Conservation (phyloP, 2,113 vertebrate species). For the Panthera tigris region DNA sequence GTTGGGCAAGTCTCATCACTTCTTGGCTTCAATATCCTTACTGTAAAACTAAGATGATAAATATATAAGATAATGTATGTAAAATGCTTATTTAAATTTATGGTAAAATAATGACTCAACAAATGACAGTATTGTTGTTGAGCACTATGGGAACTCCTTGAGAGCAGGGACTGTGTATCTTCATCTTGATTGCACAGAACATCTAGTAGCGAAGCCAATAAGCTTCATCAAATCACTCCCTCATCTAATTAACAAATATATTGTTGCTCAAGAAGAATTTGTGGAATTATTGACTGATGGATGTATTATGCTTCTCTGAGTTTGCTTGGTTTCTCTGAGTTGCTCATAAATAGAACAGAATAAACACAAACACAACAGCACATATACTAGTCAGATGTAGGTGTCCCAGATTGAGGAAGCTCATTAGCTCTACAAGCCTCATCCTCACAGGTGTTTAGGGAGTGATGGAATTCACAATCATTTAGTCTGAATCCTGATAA, state of each 20-base stretch:
- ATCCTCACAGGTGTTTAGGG: background rate
- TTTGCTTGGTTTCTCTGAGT: background rate
- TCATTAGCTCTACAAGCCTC: background rate
- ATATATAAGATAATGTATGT: background rate
- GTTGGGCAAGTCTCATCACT: background rate
- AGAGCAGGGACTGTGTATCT: background rate
- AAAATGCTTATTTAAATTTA: background rate
- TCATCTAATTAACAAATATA: background rate
- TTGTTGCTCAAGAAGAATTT: background rate
- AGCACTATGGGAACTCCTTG: background rate
- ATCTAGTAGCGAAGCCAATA: background rate
- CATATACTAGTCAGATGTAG: background rate
- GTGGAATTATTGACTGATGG: background rate
- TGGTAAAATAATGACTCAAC: background rate
- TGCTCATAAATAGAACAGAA: background rate
- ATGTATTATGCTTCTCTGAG: background rate
- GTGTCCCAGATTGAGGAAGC: background rate
- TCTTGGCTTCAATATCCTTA: background rate
- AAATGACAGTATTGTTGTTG: background rate
- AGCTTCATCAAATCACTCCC: background rate
- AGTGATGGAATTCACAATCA: background rate
- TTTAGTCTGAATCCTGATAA: constrained; percentile 25
- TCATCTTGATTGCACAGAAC: background rate
- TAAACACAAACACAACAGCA: background rate
- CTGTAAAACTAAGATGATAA: background rate